Base-by-base conservation (phyloP, 2,113 vertebrate genomes). In the Misgurnus anguillicaudatus region DNA sequence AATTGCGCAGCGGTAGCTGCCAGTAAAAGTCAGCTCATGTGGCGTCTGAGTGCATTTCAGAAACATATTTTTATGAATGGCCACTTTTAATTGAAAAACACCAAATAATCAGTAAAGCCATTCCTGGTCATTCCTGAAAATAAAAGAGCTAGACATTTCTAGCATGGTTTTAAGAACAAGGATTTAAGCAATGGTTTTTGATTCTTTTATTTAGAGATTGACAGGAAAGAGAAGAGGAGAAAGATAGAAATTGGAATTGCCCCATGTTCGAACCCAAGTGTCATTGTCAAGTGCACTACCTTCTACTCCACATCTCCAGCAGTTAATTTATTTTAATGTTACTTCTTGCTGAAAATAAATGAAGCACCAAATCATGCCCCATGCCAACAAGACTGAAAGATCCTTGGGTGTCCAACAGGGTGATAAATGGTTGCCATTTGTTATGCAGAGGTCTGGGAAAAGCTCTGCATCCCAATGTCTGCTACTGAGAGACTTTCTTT, bases 391-490 rank as follows among this genome's bases (percentile, higher is more conserved):
- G 68, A 84, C 53, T 76, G 69, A 79, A 82, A 68, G 78, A 85
- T 84, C 85, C 82, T 87, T 82, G 79, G 82, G 86, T 85, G 86
- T 84, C 89, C 87, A 63, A 67, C 88, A 84, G 88, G 78, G 88
- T 88, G 89, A 91, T 91, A 86, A 91, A 91, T 88, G 84, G 78
- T 80, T 75, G 51, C 81, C 82, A 87, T 90, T 90, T 87, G 86
- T 92, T 87, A 88, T 85, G 81, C 83, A 84, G 80, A 77, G 67
- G 80, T 57, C 53, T 57, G 48, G 14, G 60, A 65, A 83, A 82
- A 82, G 84, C 76, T 85, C 84, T 87, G 87, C 86, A 90, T 89
- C 84, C 80, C 72, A 87, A 86, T 88, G 82, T 76, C 84, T 83
- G 87, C 87, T 87, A 87, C 85, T 69, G 88, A 86, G 82, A 84